Conservation (phyloP, 2,888 invertebrate species). For the Rapana venosa region DNA sequence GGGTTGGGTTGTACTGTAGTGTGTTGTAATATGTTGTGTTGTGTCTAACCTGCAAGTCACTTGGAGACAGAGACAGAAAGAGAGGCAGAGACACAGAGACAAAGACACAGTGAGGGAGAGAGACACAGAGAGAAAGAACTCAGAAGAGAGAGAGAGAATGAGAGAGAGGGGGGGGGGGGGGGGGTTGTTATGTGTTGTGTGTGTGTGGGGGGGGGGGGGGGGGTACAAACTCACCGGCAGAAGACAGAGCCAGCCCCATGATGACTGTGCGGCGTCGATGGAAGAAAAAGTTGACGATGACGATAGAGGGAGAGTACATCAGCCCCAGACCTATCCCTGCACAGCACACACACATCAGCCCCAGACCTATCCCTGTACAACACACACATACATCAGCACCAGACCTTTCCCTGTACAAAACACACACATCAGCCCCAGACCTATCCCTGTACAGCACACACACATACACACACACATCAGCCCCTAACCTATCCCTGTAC, state of each 20-base stretch:
- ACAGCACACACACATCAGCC: conserved; percentile 43
- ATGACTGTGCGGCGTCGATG: conserved; percentile 43
- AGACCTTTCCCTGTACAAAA: too few relatives aligned
- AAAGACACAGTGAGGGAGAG: not conserved
- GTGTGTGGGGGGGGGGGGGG: too few relatives aligned
- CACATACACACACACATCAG: too few relatives aligned
- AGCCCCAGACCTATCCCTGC: conserved; percentile 48
- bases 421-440: too few relatives aligned
- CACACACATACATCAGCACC: too few relatives aligned
- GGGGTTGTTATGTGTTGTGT: too few relatives aligned
- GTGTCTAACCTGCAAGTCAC: not conserved
- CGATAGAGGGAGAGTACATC: conserved; percentile 48
- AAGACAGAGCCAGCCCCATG: conserved; percentile 45
- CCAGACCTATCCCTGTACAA: conserved; percentile 47
- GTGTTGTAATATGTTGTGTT: too few relatives aligned
- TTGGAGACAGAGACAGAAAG: not conserved
- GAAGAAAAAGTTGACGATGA: conserved; percentile 50
- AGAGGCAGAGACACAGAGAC: not conserved
- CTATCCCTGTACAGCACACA: too few relatives aligned
- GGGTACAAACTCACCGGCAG: conserved; percentile 24
- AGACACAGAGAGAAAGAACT: not conserved
- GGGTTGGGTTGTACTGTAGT: not conserved
- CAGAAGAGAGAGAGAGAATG: not conserved
- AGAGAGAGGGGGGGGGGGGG: not conserved
- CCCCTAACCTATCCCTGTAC: too few relatives aligned